Percentiles rank a stretch among this genome's conserved stretches.
Conservation (phyloP, 2,797 vertebrate genomes). For the Phrynocephalus forsythii region DNA sequence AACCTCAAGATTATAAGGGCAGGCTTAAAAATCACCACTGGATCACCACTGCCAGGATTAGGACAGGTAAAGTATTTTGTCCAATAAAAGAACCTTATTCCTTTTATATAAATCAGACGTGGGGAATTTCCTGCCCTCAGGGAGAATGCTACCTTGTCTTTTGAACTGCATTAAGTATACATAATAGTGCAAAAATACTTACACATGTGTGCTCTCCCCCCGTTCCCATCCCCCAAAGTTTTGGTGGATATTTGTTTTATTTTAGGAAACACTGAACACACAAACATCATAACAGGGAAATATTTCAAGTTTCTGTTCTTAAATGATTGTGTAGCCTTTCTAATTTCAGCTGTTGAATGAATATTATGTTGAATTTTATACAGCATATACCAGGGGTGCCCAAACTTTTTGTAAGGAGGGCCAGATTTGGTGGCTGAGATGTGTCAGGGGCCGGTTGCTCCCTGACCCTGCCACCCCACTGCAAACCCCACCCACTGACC, state of each 20-base stretch:
- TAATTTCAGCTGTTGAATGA: background rate
- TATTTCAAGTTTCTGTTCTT: background rate
- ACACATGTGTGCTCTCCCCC: background rate
- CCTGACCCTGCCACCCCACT: too few relatives aligned
- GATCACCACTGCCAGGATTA: too few relatives aligned
- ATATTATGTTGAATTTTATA: background rate
- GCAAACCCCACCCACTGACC: too few relatives aligned
- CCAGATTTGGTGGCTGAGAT: too few relatives aligned
- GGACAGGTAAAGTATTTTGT: too few relatives aligned
- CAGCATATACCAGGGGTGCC: background rate
- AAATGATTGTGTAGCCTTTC: background rate
- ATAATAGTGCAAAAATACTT: rapidly evolving
- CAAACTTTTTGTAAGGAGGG: too few relatives aligned
- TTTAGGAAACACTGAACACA: background rate
- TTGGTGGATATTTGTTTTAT: background rate
- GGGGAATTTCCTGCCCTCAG: too few relatives aligned
- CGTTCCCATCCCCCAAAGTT: background rate
- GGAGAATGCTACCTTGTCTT: background rate
- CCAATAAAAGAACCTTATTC: too few relatives aligned
- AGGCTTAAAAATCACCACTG: too few relatives aligned
- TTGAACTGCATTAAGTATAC: background rate
- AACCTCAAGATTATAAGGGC: too few relatives aligned
- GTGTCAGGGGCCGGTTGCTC: too few relatives aligned
- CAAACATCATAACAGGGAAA: background rate
- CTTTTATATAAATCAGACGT: too few relatives aligned